Evolutionary conservation across 2,888 invertebrate species (phyloP).

Genomic region (Eumerus sabulonum): DNA sequence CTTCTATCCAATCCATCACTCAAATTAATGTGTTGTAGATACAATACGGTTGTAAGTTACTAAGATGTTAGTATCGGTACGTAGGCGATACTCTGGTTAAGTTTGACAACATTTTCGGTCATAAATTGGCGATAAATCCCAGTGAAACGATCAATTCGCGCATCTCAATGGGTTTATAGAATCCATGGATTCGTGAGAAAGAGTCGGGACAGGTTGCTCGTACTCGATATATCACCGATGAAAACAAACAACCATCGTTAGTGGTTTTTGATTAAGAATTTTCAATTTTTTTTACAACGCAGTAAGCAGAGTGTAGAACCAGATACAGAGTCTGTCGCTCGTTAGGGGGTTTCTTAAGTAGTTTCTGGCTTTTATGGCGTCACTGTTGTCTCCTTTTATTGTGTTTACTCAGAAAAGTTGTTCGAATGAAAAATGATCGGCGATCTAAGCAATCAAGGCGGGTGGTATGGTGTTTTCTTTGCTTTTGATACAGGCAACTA

Average conservation of each 20-base stretch:
- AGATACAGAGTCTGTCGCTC: conserved; percentile 39
- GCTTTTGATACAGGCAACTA: conserved; percentile 5
- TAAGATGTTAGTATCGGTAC: background rate
- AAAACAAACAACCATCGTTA: conserved; percentile 36
- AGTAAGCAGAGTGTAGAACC: conserved; percentile 6
- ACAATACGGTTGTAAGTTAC: conserved; percentile 23
- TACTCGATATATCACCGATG: conserved; percentile 36
- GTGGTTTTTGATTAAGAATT: conserved; percentile 12
- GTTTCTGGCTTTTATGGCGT: conserved; percentile 14
- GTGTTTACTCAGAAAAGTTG: conserved; percentile 19
- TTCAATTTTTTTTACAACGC: conserved; percentile 3
- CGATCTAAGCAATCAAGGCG: conserved; percentile 28
- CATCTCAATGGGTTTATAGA: conserved; percentile 20
- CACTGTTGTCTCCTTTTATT: conserved; percentile 14
- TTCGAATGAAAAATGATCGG: conserved; percentile 57
- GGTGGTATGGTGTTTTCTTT: conserved; percentile 33
- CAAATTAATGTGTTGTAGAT: conserved; percentile 27
- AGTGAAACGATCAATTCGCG: too few relatives aligned
- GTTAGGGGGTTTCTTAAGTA: conserved; percentile 21
- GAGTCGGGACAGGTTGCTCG: conserved; percentile 18
- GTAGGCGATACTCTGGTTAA: background rate
- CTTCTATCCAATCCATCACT: conserved; percentile 42
- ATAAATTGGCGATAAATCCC: conserved; percentile 54
- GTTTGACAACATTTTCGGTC: conserved; percentile 26
- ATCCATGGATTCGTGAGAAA: conserved; percentile 10